Percentiles rank a stretch among this genome's conserved stretches.
phyloP scores from a whole-genome alignment of 2,113 vertebrate species.

The Aegotheles bennettii region DNA sequence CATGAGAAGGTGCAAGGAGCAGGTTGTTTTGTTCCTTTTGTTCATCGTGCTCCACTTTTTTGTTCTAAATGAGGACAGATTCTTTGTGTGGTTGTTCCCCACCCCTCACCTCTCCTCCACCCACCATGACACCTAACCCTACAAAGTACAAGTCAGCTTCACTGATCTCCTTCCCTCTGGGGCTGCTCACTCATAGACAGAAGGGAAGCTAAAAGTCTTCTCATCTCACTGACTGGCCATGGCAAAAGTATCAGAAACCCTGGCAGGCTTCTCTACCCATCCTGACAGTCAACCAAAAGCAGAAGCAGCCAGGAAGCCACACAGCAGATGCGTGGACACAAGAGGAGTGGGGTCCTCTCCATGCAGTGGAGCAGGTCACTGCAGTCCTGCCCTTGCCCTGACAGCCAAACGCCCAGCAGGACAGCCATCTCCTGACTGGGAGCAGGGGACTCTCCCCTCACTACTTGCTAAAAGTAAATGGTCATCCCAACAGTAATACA shows the following conservation, averaged over 20 bases:
- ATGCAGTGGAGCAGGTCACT: accelerated
- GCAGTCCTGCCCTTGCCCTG: accelerated
- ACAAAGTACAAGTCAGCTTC: neutral
- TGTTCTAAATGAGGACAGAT: neutral
- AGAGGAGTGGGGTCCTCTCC: accelerated
- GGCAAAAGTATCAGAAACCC: neutral
- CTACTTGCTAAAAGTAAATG: neutral
- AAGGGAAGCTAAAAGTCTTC: neutral
- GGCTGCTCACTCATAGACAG: neutral
- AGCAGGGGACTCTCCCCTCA: neutral
- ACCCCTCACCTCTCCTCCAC: neutral
- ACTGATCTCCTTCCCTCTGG: neutral
- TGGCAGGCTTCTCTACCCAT: neutral
- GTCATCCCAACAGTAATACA: accelerated
- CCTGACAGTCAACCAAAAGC: neutral
- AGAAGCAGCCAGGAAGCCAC: neutral
- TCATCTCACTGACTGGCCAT: neutral
- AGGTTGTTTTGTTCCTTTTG: neutral
- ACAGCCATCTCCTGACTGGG: accelerated
- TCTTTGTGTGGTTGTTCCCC: neutral
- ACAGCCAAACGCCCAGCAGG: neutral
- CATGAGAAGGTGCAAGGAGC: neutral
- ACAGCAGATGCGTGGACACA: neutral
- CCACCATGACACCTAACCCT: neutral
- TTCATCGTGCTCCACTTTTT: neutral